Base-by-base conservation (phyloP, 1,140 invertebrate genomes). In the Diorhabda sublineata region DNA sequence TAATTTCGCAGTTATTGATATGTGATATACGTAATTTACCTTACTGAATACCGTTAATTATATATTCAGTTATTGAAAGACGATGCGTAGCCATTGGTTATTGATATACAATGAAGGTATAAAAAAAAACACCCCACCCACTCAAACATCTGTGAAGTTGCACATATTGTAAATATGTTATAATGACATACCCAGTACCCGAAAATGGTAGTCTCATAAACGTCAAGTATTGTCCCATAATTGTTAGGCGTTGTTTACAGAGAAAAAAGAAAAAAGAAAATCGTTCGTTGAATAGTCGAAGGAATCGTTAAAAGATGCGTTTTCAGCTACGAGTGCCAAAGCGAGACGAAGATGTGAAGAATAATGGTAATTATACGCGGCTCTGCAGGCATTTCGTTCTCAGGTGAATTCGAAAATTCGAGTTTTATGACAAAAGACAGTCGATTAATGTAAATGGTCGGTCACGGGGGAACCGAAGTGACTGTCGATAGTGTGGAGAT, bases 401-500 rank as follows among this genome's bases (percentile, higher is more conserved):
- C 47, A 8, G 6, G 47, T 52, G 47, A 2, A 52, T 52, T 52
- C 47, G 47, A 4, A 52, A 52, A 52, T 52, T 52, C 47, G 47
- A 52, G 47, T 52, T 52, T 52, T 52, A 52, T 52, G 47, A 52
- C 47, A 52, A 52, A 52, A 52, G 47, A 52, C 47, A 52, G 47
- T 52, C 47, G 47, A 52, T 52, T 52, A 52, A 52, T 52, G 47
- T 52, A 52, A 52, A 52, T 52, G n/a, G 47, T n/a, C 47, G n/a
- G 47, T 52, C 47, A n/a, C 47, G n/a, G 6, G 47, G 47, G 47
- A 52, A 8, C 47, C 47, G n/a, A 52, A 52, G 47, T 52, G 47
- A 52, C 47, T 52, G 47, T n/a, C n/a, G 47, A 52, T 52, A 52
- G 47, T 52, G 47, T 52, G 47, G 47, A 8, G 26, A 8, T n/a